phyloP scores from a whole-genome alignment of 1,140 invertebrate genomes.

The Drosophila nannoptera region DNA sequence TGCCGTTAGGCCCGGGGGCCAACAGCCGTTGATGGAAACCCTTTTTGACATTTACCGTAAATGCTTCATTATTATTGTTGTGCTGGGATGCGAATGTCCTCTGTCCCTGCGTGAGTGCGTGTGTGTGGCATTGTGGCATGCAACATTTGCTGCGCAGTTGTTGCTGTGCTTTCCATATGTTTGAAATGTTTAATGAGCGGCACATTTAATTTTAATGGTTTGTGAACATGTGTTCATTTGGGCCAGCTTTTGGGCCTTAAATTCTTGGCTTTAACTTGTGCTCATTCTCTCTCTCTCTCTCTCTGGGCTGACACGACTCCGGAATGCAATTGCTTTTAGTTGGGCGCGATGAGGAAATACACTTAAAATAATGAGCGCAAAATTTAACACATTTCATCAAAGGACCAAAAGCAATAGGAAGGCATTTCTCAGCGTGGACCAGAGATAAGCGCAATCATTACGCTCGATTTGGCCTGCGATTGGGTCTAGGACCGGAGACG shows the following conservation, averaged over 20 bases:
- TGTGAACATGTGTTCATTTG: slow-evolving; percentile 74
- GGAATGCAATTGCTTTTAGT: slow-evolving; percentile 41
- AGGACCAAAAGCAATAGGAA: slow-evolving; percentile 8
- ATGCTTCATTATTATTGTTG: slow-evolving; percentile 76
- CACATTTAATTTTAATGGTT: slow-evolving; percentile 75
- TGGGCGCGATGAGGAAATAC: slow-evolving; percentile 21
- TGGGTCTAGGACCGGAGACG: background rate
- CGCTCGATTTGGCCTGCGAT: slow-evolving; percentile 68
- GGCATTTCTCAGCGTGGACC: slow-evolving; percentile 38
- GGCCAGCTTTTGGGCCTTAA: slow-evolving; percentile 17
- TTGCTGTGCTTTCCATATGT: slow-evolving; percentile 49
- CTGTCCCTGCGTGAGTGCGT: slow-evolving; percentile 24
- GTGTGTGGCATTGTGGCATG: slow-evolving; percentile 33
- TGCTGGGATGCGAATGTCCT: slow-evolving; percentile 15
- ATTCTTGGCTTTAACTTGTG: slow-evolving; percentile 4
- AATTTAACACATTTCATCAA: slow-evolving; percentile 67
- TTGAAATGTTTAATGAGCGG: slow-evolving; percentile 73
- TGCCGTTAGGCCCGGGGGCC: slow-evolving; percentile 6
- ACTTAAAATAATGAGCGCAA: slow-evolving; percentile 77
- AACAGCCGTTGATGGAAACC: slow-evolving; percentile 48
- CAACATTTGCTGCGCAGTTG: slow-evolving; percentile 49
- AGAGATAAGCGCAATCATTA: slow-evolving; percentile 72
- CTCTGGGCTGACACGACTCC: slow-evolving; percentile 44
- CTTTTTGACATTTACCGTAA: slow-evolving; percentile 69
- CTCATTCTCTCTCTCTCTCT: too few species aligned